Base-by-base conservation (phyloP, 2,113 vertebrate species). In the Pygoscelis antarcticus region DNA sequence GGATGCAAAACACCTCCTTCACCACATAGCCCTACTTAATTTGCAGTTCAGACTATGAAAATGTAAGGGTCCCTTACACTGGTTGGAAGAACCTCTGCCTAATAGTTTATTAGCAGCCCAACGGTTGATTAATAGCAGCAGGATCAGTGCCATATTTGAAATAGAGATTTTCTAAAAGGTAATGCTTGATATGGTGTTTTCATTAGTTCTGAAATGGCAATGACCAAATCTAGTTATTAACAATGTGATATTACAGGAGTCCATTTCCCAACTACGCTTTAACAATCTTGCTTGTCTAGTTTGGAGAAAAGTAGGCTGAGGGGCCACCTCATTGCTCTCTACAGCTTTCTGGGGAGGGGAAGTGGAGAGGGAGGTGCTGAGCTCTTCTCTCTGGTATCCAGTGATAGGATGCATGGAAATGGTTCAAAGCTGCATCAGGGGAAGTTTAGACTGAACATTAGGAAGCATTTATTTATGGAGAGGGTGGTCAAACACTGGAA, bases 401-500 rank as follows among this genome's bases (percentile, higher is more conserved):
- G 36, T 47, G 42, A 52, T 11, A 65, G 25, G 18, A 54, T 7
- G 1, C 0, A 0, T 17, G 10, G 11, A 10, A 83, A 44, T 17
- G 9, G 5, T 40, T 91, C 16, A 68, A 61, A 78, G 5, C 40
- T 72, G 10, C 14, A 9, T 1, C 8, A 40, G 6, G 7, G 9
- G 2, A 32, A 5, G 29, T 47, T 52, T n/a, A 65, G 15, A 40
- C 8, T 11, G 9, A 9, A 40, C 29, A 26, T 52, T 21, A 34
- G 22, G 47, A 80, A 80, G 4, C 7, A 27, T 40, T 62, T 64
- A 1, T 52, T 42, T 34, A n/a, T 12, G 2, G 4, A 74, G 22
- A 61, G 8, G 5, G 15, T 23, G 15, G 11, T 36, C 34, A 61
- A 47, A 61, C 19, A 44, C 54, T 75, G 12, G 9, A 75, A 75